Evolutionary conservation across 2,888 invertebrate species (phyloP), one percentile per base, ranked within the genome.

Genomic region (Ormyrus nitidulus): DNA sequence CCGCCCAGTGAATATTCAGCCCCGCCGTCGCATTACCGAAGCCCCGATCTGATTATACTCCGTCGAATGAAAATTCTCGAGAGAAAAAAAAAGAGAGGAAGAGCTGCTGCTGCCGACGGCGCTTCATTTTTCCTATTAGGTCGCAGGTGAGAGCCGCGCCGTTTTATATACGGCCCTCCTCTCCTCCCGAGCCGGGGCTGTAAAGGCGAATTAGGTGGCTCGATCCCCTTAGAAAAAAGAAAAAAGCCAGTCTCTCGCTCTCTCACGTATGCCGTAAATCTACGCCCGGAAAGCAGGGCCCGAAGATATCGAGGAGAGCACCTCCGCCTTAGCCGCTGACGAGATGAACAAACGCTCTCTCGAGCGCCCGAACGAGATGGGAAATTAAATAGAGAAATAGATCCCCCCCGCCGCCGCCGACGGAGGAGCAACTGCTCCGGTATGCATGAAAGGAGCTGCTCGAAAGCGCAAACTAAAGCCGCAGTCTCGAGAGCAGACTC

Each of bases 381-480:
- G 82, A 80, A 82, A 82, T 80, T 80, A 80, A 79, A 80, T 79
- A 80, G 82, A 77, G 82, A 80, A 80, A 80, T 82, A 79, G 82
- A 80, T 80, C 72, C 81, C 53, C 74, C 59, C 56, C 48, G 3
- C 6, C 49, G 1, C 34, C 6, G 11, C n/a, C 9, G 65, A 11
- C 5, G 10, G 19, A 11, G 13, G 49, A 10, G 46, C 34, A 34
- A 34, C 80, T 88, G 88, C 90, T 89, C 86, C 84, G 87, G 89
- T 90, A 90, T 90, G 89, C 90, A 90, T 89, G 90, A 90, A 88
- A 88, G 88, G 89, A 86, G 86, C 86, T 85, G 82, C 84, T 84
- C 46, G 44, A 51, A 51, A 9, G 8, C 6, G 34, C 69, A 71
- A 70, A 54, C 62, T 62, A 54, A 66, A 59, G 64, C 62, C 65